Evolutionary conservation across 2,113 vertebrate genomes (phyloP).

Genomic region (Pipra filicauda): DNA sequence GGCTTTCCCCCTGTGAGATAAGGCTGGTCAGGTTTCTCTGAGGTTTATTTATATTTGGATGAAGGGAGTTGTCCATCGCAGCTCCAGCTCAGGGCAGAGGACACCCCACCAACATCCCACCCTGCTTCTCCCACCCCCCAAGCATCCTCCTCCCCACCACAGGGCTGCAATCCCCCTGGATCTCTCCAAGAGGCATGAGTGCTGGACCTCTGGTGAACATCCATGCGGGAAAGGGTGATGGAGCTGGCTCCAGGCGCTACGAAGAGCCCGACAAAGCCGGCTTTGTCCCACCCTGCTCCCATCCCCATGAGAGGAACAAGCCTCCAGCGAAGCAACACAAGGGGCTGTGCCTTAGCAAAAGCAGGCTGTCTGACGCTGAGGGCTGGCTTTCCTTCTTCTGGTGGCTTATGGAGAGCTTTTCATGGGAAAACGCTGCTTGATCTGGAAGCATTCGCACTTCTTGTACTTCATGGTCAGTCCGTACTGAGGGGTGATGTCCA

Average conservation of each 20-base stretch:
- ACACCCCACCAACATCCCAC: neutral
- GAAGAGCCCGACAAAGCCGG: fast-evolving
- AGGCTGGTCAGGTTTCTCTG: neutral
- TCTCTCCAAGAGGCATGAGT: fast-evolving
- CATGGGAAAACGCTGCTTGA: conserved; percentile 12
- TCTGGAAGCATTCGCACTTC: conserved; percentile 75
- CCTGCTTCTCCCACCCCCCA: neutral
- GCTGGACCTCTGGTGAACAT: neutral
- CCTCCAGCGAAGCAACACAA: too few species aligned
- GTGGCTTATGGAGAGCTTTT: neutral
- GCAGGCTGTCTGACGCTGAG: fast-evolving
- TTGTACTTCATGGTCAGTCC: conserved; percentile 91
- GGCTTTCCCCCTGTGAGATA: fast-evolving
- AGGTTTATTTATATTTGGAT: neutral
- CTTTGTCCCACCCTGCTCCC: neutral
- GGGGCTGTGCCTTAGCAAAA: neutral
- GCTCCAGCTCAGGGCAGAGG: neutral
- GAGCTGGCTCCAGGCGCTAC: fast-evolving
- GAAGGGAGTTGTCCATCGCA: fast-evolving
- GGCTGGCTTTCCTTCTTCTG: neutral
- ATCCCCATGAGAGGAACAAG: neutral
- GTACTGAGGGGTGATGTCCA: conserved; percentile 86
- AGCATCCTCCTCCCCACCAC: neutral
- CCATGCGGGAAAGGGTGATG: fast-evolving
- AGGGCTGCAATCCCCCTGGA: neutral